Percentiles rank a stretch among this genome's conserved stretches.
Evolutionary conservation across 2,797 vertebrate genomes (phyloP).

Genomic region (Argya squamiceps): DNA sequence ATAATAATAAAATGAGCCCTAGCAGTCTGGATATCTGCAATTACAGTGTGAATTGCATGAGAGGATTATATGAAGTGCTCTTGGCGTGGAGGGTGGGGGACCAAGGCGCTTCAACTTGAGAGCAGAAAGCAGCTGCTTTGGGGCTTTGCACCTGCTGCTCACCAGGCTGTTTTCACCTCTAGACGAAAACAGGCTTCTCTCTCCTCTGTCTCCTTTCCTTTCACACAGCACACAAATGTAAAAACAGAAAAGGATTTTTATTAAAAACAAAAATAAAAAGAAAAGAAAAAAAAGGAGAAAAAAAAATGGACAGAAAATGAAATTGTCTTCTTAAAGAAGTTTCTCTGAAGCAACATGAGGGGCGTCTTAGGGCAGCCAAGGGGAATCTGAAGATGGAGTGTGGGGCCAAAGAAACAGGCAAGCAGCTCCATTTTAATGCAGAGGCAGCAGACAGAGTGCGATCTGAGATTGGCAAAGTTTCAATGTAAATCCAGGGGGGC

Average conservation of each 20-base stretch:
- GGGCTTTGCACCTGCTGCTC: constrained; percentile 85
- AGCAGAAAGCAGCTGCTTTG: constrained; percentile 86
- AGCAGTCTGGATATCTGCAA: constrained; percentile 82
- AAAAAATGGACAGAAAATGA: not conserved
- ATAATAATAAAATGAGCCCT: constrained; percentile 78
- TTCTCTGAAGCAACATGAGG: constrained; percentile 25
- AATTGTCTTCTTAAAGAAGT: constrained; percentile 44
- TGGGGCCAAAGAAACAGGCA: constrained; percentile 25
- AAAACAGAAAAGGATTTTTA: constrained; percentile 54
- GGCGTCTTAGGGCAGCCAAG: constrained; percentile 40
- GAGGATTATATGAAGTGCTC: constrained; percentile 89
- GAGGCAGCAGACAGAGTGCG: constrained; percentile 77
- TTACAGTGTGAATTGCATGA: constrained; percentile 88
- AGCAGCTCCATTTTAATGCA: constrained; percentile 78
- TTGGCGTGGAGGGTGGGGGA: constrained; percentile 79
- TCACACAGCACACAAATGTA: constrained; percentile 28
- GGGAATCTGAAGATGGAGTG: constrained; percentile 49
- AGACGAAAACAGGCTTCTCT: constrained; percentile 78
- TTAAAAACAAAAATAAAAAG: not conserved
- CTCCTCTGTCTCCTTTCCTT: constrained; percentile 52
- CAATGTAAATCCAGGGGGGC: constrained; percentile 81
- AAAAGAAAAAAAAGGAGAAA: rapidly evolving
- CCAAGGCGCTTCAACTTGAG: constrained; percentile 79
- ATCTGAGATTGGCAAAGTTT: constrained; percentile 84
- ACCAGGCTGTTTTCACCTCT: constrained; percentile 83